Conservation (phyloP, 1,140 invertebrate genomes). For the Octopus bimaculoides region DNA sequence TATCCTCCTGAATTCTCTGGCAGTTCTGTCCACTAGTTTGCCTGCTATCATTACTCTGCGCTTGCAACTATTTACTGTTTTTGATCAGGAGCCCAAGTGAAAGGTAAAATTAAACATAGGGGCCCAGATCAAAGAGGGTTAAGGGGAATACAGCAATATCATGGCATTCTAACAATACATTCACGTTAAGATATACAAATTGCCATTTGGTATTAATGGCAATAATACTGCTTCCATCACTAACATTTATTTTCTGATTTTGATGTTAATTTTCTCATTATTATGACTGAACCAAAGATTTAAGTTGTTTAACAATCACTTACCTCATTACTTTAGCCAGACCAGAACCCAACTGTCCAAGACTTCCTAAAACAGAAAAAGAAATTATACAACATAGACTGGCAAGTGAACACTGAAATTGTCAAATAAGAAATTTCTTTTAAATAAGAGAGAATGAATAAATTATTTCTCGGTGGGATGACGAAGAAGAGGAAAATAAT, state of each 20-base stretch:
- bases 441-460: no score
- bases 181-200: background rate
- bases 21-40: no score
- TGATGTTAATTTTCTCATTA: constrained; percentile 20
- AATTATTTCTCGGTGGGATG: no score
- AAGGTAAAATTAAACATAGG: no score
- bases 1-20: no score
- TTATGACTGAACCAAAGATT: constrained; percentile 15
- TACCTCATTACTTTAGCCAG: constrained; percentile 44
- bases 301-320: background rate
- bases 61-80: no score
- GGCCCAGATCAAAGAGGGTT: background rate
- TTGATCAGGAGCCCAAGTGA: no score
- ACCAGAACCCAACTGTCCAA: constrained; percentile 47
- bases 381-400: background rate
- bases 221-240: background rate
- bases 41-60: no score
- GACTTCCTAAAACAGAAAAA: constrained; percentile 32
- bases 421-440: no score
- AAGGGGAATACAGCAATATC: background rate
- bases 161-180: no score
- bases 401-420: no score
- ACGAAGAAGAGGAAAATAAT: no score
- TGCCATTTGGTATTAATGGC: constrained; percentile 12
- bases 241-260: background rate